Base-by-base conservation (phyloP, 2,888 invertebrate genomes). In the Fabriciana adippe region DNA sequence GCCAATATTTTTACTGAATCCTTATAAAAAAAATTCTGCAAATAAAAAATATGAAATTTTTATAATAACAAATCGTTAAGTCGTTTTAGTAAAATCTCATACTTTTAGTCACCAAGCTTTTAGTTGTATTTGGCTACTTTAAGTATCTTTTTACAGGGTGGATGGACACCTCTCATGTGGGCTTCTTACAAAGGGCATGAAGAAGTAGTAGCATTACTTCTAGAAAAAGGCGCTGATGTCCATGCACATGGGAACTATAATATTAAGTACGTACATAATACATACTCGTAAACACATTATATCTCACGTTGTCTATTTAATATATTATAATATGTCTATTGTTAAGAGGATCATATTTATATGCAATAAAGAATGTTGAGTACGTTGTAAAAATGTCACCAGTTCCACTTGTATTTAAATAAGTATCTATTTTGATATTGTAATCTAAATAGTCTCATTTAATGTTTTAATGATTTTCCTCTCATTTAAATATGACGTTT, bases 151-250 rank as follows among this genome's bases (percentile, higher is more conserved):
- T 82, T 76, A 72, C 87, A 98, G 98, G 98, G 98, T 75, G 98
- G 98, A 50, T 99, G 99, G 99, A 97, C 98, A 4, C 95, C 99
- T 0, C 93, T 99, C 66, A 98, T 99, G 96, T 99, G 99, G 99
- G 97, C 98, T 0, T 95, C 97, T 11, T 99, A 99, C 92, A 98
- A 99, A 86, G 99, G 97, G 8, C 94, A 95, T 75, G 94, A 95
- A 45, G 95, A 96, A 50, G 94, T 97, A 70, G 98, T 96, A 50
- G 93, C 94, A 50, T 83, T 96, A 66, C 92, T 99, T 55, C 88
- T 99, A 74, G 96, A 97, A 73, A 95, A 95, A 75, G 97, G 97
- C 47, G 98, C 99, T 0, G 98, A 99, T 85, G 97, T 98, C 6
- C 98, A 99, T 87, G 96, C 98, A 0, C 97, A 98, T 81, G 99